Conservation (phyloP, 1,140 invertebrate genomes). For the Saccostrea echinata region DNA sequence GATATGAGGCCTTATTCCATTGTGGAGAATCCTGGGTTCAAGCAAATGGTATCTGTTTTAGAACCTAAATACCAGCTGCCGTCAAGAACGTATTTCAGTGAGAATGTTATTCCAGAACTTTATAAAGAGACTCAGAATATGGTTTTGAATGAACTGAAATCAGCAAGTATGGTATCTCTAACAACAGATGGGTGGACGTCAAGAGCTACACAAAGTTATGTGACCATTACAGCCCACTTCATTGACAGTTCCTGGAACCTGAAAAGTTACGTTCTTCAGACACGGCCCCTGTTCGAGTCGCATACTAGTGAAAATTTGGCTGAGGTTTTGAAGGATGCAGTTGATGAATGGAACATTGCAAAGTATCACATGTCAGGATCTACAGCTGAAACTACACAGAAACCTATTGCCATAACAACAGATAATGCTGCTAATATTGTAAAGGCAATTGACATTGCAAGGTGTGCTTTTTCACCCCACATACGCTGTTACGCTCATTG, state of each 20-base stretch:
- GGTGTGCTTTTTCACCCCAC: neutral
- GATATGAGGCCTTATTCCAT: slow-evolving; percentile 33
- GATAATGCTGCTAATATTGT: slow-evolving; percentile 45
- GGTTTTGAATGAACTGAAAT: slow-evolving; percentile 9
- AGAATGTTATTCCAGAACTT: slow-evolving; percentile 7
- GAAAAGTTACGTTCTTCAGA: slow-evolving; percentile 8
- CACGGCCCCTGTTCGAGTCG: neutral
- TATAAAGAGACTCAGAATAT: slow-evolving; percentile 17
- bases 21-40: slow-evolving; percentile 41
- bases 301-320: slow-evolving; percentile 1
- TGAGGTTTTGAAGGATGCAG: slow-evolving; percentile 2
- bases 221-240: slow-evolving; percentile 42
- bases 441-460: slow-evolving; percentile 7
- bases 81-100: slow-evolving; percentile 24
- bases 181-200: slow-evolving; percentile 48
- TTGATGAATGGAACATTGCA: slow-evolving; percentile 21
- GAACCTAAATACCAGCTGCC: slow-evolving; percentile 40
- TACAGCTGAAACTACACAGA: neutral
- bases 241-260: slow-evolving; percentile 40
- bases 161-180: neutral
- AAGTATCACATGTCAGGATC: neutral
- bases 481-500: slow-evolving; percentile 40
- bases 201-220: slow-evolving; percentile 36
- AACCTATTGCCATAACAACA: slow-evolving; percentile 29
- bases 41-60: slow-evolving; percentile 12